Evolutionary conservation across 2,797 vertebrate species (phyloP), one percentile per base, ranked within the genome.

Genomic region (Tarsius wallacei): DNA sequence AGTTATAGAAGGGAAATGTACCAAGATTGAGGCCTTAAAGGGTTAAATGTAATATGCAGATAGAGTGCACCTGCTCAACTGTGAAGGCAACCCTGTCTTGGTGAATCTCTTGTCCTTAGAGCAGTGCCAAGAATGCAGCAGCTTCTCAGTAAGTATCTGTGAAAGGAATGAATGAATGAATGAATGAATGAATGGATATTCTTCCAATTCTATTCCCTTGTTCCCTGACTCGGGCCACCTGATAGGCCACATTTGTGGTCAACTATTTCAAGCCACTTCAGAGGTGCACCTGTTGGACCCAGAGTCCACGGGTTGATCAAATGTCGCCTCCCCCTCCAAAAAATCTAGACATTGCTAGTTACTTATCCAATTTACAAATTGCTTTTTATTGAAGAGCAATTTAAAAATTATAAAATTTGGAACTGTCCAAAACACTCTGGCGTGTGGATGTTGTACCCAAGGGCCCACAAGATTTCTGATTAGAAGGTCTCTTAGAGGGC

Each of bases 1-100:
- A n/a, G 47, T n/a, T 66, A 26, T 11, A 77, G 36, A 81, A 87
- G 55, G 22, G 53, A 95, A 71, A 64, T 28, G 33, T n/a, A 84
- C 49, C 28, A 61, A 94, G 63, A 88, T 7, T 24, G 31, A 93
- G 33, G 17, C 9, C 76, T 28, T 51, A 15, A 42, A n/a, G 21
- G 21, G n/a, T 94, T 86, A 74, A 95, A 53, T 47, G 36, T 61
- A 61, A 42, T 12, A n/a, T 17, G 22, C 5, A 63, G 22, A 61
- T n/a, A n/a, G 22, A 26, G 2, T 61, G 1, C 9, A 5, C 12
- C 24, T 74, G 55, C 53, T 33, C 0, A 1, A 36, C 4, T 6
- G 17, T 16, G 21, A 73, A 31, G 51, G 47, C 42, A 2, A 17
- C 42, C 51, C 80, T 78, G 61, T 31, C 28, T 66, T 42, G 42